Evolutionary conservation across 2,888 invertebrate species (phyloP).

Genomic region (Diaprepes abbreviatus): DNA sequence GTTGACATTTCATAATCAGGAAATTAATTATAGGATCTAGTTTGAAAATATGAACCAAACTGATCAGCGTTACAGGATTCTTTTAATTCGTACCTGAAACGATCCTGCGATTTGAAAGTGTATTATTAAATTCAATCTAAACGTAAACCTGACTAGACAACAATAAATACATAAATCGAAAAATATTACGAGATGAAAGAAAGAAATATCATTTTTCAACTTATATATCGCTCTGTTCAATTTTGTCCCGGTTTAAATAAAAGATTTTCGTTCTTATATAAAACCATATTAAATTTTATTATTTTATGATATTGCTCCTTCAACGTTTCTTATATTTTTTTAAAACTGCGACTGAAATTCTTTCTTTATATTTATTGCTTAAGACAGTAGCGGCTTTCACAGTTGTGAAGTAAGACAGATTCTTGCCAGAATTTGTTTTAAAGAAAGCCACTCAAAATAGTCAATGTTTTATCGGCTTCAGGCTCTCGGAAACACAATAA

Average conservation of each 20-base stretch:
- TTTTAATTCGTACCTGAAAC: too few relatives aligned
- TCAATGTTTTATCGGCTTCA: too few relatives aligned
- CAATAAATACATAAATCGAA: background rate
- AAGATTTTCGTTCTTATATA: conserved; percentile 51
- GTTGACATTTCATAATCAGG: too few relatives aligned
- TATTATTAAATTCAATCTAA: background rate
- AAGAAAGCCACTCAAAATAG: too few relatives aligned
- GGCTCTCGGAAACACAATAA: too few relatives aligned
- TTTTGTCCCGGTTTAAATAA: conserved; percentile 45
- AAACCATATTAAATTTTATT: conserved; percentile 34
- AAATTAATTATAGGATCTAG: too few relatives aligned
- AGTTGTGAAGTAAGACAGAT: background rate
- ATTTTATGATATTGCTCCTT: conserved; percentile 42
- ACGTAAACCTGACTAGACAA: background rate
- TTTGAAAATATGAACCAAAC: too few relatives aligned
- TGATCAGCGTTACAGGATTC: too few relatives aligned
- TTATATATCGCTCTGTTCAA: background rate
- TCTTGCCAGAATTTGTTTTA: too few relatives aligned
- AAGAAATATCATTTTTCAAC: conserved; percentile 8
- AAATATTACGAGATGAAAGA: background rate
- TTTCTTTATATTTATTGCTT: conserved; percentile 7
- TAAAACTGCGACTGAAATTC: conserved; percentile 20
- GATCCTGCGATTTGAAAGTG: too few relatives aligned
- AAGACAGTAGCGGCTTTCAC: background rate
- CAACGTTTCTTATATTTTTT: conserved; percentile 37